Conservation (phyloP, 64 coral and sea anemone species). For the Stichodactyla helianthus region DNA sequence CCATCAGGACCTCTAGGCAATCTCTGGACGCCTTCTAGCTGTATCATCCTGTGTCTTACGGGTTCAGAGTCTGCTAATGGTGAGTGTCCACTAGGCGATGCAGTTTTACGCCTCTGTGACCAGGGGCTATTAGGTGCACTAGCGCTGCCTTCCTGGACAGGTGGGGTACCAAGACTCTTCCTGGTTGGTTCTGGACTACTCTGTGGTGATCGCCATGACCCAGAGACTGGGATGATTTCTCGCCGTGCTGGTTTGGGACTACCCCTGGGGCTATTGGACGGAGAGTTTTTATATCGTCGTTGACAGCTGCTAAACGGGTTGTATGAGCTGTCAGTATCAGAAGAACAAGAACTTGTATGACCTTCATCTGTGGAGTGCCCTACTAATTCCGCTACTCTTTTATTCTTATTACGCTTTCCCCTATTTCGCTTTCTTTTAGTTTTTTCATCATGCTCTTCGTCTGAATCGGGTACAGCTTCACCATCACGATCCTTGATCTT, state of each 20-base stretch:
- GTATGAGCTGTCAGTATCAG: slow-evolving; percentile 89
- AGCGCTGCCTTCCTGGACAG: slow-evolving; percentile 54
- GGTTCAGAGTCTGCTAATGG: slow-evolving; percentile 67
- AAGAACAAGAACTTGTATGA: slow-evolving; percentile 81
- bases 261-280: slow-evolving; percentile 28
- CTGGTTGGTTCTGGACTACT: slow-evolving; percentile 79
- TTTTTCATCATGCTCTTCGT: slow-evolving; percentile 82
- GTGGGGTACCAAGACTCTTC: slow-evolving; percentile 23
- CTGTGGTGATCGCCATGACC: slow-evolving; percentile 47
- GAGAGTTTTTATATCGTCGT: slow-evolving; percentile 46
- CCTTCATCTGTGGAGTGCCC: slow-evolving; percentile 70
- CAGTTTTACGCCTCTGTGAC: slow-evolving; percentile 85
- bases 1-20: slow-evolving; percentile 94
- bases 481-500: slow-evolving; percentile 59
- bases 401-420: slow-evolving; percentile 71
- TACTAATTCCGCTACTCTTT: slow-evolving; percentile 67
- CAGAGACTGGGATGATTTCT: neutral
- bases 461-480: slow-evolving; percentile 70
- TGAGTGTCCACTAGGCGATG: slow-evolving; percentile 43
- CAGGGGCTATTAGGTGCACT: slow-evolving; percentile 93
- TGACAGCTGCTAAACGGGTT: slow-evolving; percentile 83
- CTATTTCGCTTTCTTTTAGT: slow-evolving; percentile 78
- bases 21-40: slow-evolving; percentile 78
- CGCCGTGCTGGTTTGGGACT: slow-evolving; percentile 2
- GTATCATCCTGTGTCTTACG: slow-evolving; percentile 77